Conservation (phyloP, 1,140 invertebrate genomes). For the Trichogramma pretiosum region DNA sequence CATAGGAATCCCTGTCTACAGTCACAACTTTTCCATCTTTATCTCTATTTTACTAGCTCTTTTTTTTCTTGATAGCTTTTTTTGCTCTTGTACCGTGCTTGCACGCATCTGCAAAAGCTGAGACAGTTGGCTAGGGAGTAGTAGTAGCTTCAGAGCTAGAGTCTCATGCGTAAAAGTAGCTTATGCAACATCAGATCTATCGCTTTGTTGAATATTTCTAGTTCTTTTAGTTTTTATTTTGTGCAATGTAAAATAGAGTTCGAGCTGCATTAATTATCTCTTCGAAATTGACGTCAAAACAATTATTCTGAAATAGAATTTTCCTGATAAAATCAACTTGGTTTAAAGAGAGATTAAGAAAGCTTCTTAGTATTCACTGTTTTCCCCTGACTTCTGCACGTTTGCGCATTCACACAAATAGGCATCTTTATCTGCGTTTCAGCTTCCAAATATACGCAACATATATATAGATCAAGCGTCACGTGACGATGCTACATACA, state of each 20-base stretch:
- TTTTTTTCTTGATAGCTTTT: no score
- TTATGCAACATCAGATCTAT: no score
- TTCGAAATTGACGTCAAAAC: not conserved
- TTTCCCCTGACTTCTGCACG: conserved; percentile 9
- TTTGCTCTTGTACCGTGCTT: conserved; percentile 7
- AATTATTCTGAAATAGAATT: not conserved
- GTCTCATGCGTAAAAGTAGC: no score
- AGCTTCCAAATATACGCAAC: conserved; percentile 18
- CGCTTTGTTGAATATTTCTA: no score
- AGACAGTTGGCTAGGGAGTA: conserved; percentile 47
- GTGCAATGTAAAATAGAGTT: not conserved
- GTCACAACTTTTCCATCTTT: conserved; percentile 29
- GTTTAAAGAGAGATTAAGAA: not conserved
- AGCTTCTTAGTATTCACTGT: no score
- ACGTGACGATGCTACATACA: conserved; percentile 10
- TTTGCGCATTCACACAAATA: not conserved
- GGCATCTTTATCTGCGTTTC: conserved; percentile 13
- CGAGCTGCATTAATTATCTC: not conserved
- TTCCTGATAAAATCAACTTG: not conserved
- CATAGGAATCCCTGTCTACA: conserved; percentile 23
- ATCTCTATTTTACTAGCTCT: conserved; percentile 2
- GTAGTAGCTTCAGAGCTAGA: conserved; percentile 41
- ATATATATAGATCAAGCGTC: not conserved
- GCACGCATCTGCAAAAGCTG: conserved; percentile 17
- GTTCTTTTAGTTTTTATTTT: no score